Percentiles rank a stretch among this genome's conserved stretches.
These are phyloP conservation scores for Siniperca knerii DNA, from an alignment of 2,113 vertebrate genomes.

Conservation along the genomic window DNA sequence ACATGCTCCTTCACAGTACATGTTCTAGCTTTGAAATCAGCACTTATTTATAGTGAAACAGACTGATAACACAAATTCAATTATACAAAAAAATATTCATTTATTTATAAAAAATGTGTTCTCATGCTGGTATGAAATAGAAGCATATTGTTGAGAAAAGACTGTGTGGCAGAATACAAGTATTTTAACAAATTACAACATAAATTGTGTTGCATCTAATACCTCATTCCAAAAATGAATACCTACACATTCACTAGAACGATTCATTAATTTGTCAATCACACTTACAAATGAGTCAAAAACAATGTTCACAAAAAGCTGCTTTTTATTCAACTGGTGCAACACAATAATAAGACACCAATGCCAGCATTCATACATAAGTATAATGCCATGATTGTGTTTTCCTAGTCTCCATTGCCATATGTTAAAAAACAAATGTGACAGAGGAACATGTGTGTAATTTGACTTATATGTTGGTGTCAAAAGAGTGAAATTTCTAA, in stretches of 20 bases:
- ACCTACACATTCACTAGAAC: neutral
- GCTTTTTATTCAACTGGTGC: constrained; percentile 77
- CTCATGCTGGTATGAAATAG: neutral
- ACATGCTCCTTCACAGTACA: neutral
- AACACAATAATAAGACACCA: constrained; percentile 71
- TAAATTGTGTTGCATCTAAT: neutral
- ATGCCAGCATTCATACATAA: constrained; percentile 66
- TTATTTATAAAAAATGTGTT: neutral
- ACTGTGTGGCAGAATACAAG: neutral
- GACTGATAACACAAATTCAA: neutral
- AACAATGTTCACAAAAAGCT: constrained; percentile 65
- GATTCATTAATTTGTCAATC: neutral
- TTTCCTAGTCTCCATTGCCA: constrained; percentile 29
- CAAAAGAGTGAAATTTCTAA: constrained; percentile 45
- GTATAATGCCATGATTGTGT: constrained; percentile 67
- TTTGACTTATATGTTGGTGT: constrained; percentile 43
- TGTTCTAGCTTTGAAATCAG: neutral
- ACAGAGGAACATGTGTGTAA: constrained; percentile 40
- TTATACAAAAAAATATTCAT: neutral
- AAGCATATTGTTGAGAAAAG: neutral
- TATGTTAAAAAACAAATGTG: constrained; percentile 42
- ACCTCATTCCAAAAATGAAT: neutral
- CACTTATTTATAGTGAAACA: neutral
- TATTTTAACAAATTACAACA: neutral
- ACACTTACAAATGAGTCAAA: constrained; percentile 33